Evolutionary conservation across 2,113 vertebrate genomes (phyloP).

Genomic region (Glareola pratincola): DNA sequence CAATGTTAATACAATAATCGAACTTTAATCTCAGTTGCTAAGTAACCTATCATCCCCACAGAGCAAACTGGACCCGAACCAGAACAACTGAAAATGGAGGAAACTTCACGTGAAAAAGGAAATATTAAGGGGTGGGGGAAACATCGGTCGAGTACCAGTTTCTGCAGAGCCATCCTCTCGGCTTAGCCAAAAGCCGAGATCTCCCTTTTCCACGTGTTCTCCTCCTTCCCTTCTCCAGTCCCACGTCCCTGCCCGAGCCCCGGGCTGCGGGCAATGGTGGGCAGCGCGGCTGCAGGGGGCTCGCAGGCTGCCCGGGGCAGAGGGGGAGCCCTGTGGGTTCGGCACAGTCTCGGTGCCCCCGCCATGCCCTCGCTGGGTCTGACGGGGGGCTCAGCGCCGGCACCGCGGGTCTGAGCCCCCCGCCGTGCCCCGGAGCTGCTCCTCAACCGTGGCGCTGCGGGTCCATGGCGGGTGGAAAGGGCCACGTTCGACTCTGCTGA

Average conservation of each 20-base stretch:
- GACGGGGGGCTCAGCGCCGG: neutral
- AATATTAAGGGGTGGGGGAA: neutral
- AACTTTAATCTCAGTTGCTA: conserved; percentile 32
- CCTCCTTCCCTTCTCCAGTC: neutral
- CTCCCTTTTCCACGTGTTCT: neutral
- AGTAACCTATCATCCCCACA: neutral
- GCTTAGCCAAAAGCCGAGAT: neutral
- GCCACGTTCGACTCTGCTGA: rapidly evolving
- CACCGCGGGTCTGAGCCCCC: neutral
- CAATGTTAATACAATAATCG: conserved; percentile 52
- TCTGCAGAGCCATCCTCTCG: neutral
- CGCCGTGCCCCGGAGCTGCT: rapidly evolving
- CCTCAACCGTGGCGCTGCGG: rapidly evolving
- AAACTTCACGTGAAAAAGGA: neutral
- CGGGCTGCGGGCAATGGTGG: neutral
- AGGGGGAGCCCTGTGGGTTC: neutral
- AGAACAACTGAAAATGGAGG: neutral
- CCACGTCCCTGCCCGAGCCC: neutral
- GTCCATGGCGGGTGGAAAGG: rapidly evolving
- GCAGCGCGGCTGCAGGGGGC: neutral
- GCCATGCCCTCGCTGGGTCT: neutral
- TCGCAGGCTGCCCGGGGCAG: too few relatives aligned
- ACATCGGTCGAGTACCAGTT: rapidly evolving
- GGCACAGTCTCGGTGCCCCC: rapidly evolving
- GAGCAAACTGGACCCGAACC: neutral